Base-by-base conservation (phyloP, 1,140 invertebrate genomes). In the Pomacea maculata region DNA sequence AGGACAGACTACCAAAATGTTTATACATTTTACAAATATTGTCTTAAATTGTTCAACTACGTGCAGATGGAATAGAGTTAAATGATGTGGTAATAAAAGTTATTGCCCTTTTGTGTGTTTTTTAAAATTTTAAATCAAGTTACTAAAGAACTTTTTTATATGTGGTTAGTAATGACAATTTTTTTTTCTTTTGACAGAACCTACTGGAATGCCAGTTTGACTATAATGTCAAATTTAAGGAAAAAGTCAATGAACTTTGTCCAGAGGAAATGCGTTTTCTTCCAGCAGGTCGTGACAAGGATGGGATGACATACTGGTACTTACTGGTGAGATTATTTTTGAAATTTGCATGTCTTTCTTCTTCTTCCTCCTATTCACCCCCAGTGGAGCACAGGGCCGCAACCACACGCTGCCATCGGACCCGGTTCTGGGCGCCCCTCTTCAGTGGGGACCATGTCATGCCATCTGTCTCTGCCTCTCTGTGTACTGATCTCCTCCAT, bases 131-230 rank as follows among this genome's bases (percentile, higher is more conserved):
- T 10, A 55, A 34, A 80, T 73, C n/a, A 17, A 7, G 34, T 1
- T 61, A 74, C 21, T 79, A 9, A 55, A 45, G 9, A 7, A 72
- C 7, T 29, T 4, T 21, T 54, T 12, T 17, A 70, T 67, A 52
- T 57, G 61, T 7, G 65, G 34, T 72, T n/a, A 64, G 61, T 64
- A 54, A 55, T 61, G 73, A 52, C 34, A 45, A 45, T 79, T 86
- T 73, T 52, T 83, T 70, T 87, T 29, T 45, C 11, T 90, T 92
- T 57, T 92, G 92, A 25, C 88, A 98, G 96, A 94, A 95, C 88
- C 92, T 99, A 71, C 92, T 98, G 82, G 98, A 99, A 92, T 94
- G 95, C 85, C 98, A 99, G 91, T 99, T 99, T 93, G 97, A 99
- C 88, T 94, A 94, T 83, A 98, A 99, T 93, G 92, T 93, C 68